Base-by-base conservation (phyloP, 1,140 invertebrate genomes). In the Riptortus pedestris region DNA sequence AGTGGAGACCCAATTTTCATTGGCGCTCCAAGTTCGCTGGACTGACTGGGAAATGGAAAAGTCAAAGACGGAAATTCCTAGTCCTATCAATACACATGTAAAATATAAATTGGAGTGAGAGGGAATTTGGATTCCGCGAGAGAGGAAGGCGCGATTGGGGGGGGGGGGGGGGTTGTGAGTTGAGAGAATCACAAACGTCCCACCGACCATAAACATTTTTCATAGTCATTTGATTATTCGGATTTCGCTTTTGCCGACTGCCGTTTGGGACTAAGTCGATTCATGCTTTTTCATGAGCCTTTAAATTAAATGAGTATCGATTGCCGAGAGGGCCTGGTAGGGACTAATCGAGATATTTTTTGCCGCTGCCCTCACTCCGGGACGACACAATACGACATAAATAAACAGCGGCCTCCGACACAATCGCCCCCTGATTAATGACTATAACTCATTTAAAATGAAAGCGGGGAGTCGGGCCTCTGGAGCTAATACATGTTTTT, bases 231-330 rank as follows among this genome's bases (percentile, higher is more conserved):
- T 38, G 31, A 38, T 38, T 38, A 38, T 38, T 38, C 31, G 31
- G 31, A 38, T 38, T 38, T 38, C 31, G 31, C 31, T 38, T 14
- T 5, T 38, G n/a, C 14, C 31, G 31, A 38, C 31, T 38, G 5
- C 5, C 5, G 31, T 14, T 38, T 14, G 31, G 31, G 5, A 14
- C 31, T 38, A 38, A 38, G 31, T 38, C 31, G 31, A 38, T 38
- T 38, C 31, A 38, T 38, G 31, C 31, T 38, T 38, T 38, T 38
- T 38, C 31, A 38, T 38, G 31, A 55, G 20, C 51, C 24, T 55
- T 55, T 55, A 55, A 55, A 55, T 55, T 55, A 55, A 55, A 55
- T 55, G 51, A 55, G 51, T 24, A 55, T 55, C 51, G 51, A 55
- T 55, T 27, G 20, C 51, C 14, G 31, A 38, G 31, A 38, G 31